Conservation (phyloP, 2,113 vertebrate species). For the Marmota flaviventris region DNA sequence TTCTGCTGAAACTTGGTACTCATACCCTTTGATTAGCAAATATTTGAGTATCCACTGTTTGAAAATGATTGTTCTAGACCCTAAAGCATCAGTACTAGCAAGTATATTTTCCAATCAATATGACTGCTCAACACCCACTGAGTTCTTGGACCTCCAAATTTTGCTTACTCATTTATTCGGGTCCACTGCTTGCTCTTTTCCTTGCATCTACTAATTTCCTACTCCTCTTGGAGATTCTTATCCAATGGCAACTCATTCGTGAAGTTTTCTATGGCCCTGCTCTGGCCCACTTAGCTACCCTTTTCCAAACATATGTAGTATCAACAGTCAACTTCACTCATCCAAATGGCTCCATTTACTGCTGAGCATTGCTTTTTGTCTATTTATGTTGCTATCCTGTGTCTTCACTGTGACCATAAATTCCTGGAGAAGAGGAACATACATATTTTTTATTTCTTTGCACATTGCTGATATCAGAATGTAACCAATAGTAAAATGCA, state of each 20-base stretch:
- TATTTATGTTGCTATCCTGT: background rate
- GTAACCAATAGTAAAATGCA: constrained; percentile 15
- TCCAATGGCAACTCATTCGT: background rate
- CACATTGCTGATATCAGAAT: background rate
- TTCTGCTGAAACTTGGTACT: background rate
- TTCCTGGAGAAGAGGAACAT: background rate
- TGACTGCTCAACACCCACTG: background rate
- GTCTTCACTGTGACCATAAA: background rate
- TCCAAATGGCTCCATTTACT: background rate
- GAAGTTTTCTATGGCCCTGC: background rate
- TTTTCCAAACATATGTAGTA: background rate
- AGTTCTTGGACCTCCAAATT: background rate
- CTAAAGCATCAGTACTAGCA: background rate
- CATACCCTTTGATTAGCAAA: background rate
- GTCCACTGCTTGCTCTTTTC: background rate
- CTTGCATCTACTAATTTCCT: background rate
- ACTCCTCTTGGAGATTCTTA: background rate
- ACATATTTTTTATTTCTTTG: constrained; percentile 20
- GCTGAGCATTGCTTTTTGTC: background rate
- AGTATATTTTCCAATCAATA: background rate
- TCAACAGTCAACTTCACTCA: background rate
- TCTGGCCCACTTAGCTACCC: background rate
- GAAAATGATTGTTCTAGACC: background rate
- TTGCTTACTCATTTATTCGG: background rate
- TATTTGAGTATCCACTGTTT: background rate